Conservation (phyloP, 2,797 vertebrate species). For the Hephaestus fuliginosus region DNA sequence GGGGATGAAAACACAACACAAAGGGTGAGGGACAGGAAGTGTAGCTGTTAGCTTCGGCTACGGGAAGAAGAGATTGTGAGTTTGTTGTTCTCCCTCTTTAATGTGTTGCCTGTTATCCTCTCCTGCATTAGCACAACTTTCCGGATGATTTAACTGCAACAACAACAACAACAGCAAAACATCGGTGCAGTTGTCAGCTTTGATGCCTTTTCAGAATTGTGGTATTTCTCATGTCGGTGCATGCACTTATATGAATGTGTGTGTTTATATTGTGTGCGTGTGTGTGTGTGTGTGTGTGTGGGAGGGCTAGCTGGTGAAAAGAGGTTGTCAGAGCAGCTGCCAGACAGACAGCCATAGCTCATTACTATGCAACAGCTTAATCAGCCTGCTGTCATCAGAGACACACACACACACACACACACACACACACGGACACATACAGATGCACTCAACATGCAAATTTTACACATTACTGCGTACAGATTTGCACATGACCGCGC, state of each 20-base stretch:
- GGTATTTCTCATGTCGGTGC: conserved; percentile 18
- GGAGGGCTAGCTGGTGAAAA: conserved; percentile 79
- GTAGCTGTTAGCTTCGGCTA: conserved; percentile 17
- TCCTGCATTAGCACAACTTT: conserved; percentile 61
- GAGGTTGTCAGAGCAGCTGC: conserved; percentile 86
- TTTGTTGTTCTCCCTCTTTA: conserved; percentile 48
- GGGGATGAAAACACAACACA: conserved; percentile 66
- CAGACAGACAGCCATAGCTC: conserved; percentile 85
- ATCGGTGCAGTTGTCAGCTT: conserved; percentile 46
- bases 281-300: conserved; percentile 56
- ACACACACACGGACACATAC: conserved; percentile 43
- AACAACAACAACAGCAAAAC: conserved; percentile 20
- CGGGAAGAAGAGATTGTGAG: conserved; percentile 6
- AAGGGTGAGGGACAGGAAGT: conserved; percentile 64
- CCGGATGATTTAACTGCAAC: conserved; percentile 35
- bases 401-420: conserved; percentile 42
- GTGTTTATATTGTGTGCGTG: conserved; percentile 22
- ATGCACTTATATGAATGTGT: conserved; percentile 38
- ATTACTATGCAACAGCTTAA: conserved; percentile 89
- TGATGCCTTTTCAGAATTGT: conserved; percentile 48
- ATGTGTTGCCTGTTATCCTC: conserved; percentile 55
- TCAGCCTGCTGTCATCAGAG: conserved; percentile 84
- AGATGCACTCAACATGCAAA: conserved; percentile 78
- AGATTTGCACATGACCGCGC: conserved; percentile 45
- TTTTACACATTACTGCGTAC: conserved; percentile 71